phyloP scores from a whole-genome alignment of 2,797 vertebrate species.

The Ctenopoma kingsleyae region DNA sequence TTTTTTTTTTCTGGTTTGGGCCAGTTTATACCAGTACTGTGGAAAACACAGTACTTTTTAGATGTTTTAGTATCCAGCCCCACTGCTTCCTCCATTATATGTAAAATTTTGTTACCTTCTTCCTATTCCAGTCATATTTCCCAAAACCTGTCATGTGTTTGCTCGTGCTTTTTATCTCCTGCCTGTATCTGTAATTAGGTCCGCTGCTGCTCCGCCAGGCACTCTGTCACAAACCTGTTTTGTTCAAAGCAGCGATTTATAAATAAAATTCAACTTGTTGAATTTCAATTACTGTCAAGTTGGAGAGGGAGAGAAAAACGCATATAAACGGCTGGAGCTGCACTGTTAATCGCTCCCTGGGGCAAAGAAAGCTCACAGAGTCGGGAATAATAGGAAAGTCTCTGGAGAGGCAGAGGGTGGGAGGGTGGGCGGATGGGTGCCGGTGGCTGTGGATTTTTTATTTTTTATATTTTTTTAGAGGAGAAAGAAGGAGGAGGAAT shows the following conservation, averaged over 20 bases:
- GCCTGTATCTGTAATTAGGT: conserved; percentile 57
- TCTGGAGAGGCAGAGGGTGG: conserved; percentile 69
- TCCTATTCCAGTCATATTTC: neutral
- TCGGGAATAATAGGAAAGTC: conserved; percentile 68
- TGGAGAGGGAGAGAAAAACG: conserved; percentile 49
- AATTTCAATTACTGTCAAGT: conserved; percentile 75
- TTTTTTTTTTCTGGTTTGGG: no score
- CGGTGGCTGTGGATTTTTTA: conserved; percentile 60
- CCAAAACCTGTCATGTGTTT: conserved; percentile 15
- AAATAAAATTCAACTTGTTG: conserved; percentile 78
- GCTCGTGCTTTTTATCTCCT: conserved; percentile 39
- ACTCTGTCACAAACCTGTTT: conserved; percentile 67
- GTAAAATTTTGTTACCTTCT: conserved; percentile 1
- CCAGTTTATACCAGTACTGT: no score
- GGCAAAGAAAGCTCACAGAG: conserved; percentile 63
- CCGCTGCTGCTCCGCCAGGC: conserved; percentile 42
- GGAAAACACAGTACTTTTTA: no score
- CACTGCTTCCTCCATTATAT: neutral
- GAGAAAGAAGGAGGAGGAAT: conserved; percentile 25
- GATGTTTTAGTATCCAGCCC: neutral
- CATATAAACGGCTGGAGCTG: conserved; percentile 52
- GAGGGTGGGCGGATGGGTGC: conserved; percentile 61
- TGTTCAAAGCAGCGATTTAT: conserved; percentile 68
- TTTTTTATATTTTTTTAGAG: conserved; percentile 8
- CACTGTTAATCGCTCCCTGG: conserved; percentile 73